These are phyloP conservation scores for Bilobella aurantiaca DNA, from an alignment of 1,140 invertebrate species.

Conservation along the genomic window DNA sequence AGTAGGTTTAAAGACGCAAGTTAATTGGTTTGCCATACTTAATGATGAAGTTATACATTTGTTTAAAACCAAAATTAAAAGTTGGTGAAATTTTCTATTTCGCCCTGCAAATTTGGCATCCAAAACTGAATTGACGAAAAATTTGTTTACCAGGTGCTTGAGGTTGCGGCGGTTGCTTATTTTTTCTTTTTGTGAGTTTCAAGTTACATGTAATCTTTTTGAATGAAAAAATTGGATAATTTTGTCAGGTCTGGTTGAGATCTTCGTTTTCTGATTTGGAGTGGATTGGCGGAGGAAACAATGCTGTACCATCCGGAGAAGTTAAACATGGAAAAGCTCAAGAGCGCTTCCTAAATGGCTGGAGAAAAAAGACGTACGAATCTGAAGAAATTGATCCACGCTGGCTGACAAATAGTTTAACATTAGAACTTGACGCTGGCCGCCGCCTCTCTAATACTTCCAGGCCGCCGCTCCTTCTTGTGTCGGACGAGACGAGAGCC, in stretches of 20 bases:
- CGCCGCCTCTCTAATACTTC: neutral
- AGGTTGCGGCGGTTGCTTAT: neutral
- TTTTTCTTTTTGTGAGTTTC: neutral
- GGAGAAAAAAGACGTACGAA: conserved; percentile 32
- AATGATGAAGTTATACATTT: too few relatives aligned
- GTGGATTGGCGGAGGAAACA: conserved; percentile 9
- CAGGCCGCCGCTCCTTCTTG: neutral
- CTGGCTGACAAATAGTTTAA: conserved; percentile 27
- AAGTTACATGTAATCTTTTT: neutral
- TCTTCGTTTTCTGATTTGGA: conserved; percentile 28
- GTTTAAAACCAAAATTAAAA: too few relatives aligned
- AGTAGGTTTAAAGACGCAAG: neutral
- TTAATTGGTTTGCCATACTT: too few relatives aligned
- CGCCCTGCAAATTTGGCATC: too few relatives aligned
- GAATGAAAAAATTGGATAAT: neutral
- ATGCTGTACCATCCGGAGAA: conserved; percentile 23
- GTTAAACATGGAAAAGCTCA: conserved; percentile 27
- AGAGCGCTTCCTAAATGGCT: conserved; percentile 28
- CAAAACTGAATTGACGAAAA: too few relatives aligned
- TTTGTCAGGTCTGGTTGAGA: conserved; percentile 19
- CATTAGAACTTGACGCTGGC: conserved; percentile 23
- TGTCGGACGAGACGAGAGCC: conserved; percentile 15
- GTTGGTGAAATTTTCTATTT: too few relatives aligned
- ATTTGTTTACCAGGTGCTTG: too few relatives aligned
- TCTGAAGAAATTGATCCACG: conserved; percentile 29